phyloP scores from a whole-genome alignment of 1,140 invertebrate genomes.

The Medauroidea extradentata region DNA sequence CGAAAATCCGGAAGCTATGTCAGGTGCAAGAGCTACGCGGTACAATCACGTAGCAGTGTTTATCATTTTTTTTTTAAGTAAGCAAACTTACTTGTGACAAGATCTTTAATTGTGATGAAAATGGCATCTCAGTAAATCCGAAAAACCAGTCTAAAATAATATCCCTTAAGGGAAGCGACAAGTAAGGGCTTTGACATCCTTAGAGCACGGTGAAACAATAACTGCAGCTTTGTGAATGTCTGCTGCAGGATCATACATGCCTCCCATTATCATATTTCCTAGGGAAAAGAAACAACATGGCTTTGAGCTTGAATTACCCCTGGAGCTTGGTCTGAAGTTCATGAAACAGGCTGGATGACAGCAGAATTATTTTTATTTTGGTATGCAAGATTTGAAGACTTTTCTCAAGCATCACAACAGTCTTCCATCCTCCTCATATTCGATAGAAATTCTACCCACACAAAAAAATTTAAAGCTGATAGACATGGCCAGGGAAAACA shows the following conservation, averaged over 20 bases:
- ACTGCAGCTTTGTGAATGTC: too few relatives aligned
- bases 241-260: too few relatives aligned
- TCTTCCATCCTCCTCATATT: too few relatives aligned
- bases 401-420: too few relatives aligned
- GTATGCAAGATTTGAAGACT: not conserved
- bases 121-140: conserved; percentile 41
- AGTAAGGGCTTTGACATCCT: conserved; percentile 35
- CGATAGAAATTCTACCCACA: too few relatives aligned
- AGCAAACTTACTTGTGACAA: conserved; percentile 20
- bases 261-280: too few relatives aligned
- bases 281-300: not conserved
- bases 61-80: not conserved
- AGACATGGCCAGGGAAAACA: too few relatives aligned
- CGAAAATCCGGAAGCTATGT: conserved; percentile 33
- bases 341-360: not conserved
- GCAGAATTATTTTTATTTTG: not conserved
- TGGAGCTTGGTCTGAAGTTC: not conserved
- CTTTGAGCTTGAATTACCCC: conserved; percentile 12
- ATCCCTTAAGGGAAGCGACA: conserved; percentile 25
- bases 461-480: too few relatives aligned
- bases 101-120: conserved; percentile 40
- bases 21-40: conserved; percentile 24
- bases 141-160: conserved; percentile 40
- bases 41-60: conserved; percentile 21
- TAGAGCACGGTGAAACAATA: conserved; percentile 29